Evolutionary conservation across 2,797 vertebrate genomes (phyloP).

Genomic region (Xenopus petersii): DNA sequence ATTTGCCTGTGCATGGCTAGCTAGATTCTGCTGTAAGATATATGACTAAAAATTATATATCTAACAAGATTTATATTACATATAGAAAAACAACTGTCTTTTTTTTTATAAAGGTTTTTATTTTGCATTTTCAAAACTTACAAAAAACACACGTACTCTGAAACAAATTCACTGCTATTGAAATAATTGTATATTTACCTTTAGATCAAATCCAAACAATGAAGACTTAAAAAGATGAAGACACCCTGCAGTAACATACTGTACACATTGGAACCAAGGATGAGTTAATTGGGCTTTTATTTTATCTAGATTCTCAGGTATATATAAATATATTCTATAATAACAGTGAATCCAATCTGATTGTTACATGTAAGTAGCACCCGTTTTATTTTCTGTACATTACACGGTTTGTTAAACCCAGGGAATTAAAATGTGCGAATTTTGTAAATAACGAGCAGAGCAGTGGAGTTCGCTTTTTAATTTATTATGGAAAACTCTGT

Average conservation of each 20-base stretch:
- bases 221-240: constrained; percentile 67
- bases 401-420: constrained; percentile 3
- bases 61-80: too few species aligned
- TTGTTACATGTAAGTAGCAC: background rate
- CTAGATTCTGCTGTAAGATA: too few species aligned
- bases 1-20: too few species aligned
- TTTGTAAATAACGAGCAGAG: constrained; percentile 14
- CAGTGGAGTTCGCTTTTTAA: constrained; percentile 19
- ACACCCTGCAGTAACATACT: too few species aligned
- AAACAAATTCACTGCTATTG: too few species aligned
- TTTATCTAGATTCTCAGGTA: constrained; percentile 30
- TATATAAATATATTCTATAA: constrained; percentile 9
- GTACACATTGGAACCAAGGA: too few species aligned
- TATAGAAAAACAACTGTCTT: too few species aligned
- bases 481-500: constrained; percentile 28
- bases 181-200: constrained; percentile 51
- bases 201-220: constrained; percentile 74
- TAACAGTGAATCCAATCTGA: background rate
- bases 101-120: too few species aligned
- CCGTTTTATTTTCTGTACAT: constrained; percentile 12
- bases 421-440: constrained; percentile 16
- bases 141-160: too few species aligned
- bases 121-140: too few species aligned
- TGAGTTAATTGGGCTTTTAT: too few species aligned
- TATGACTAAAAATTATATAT: too few species aligned